Conservation (phyloP, 2,797 vertebrate genomes). For the Rhinichthys osculus region DNA sequence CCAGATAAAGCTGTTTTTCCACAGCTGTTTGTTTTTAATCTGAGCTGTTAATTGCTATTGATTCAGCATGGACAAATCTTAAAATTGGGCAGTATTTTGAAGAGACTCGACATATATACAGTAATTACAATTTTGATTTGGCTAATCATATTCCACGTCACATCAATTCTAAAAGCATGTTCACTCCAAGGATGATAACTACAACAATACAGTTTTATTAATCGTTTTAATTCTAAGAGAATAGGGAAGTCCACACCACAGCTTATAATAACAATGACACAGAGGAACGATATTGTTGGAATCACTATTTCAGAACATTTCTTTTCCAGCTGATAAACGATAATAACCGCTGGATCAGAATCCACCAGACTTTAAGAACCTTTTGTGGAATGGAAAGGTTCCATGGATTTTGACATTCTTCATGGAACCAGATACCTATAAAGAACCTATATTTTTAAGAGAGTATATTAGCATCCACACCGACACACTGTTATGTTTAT, state of each 20-base stretch:
- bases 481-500: neutral
- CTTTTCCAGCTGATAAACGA: neutral
- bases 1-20: constrained; percentile 16
- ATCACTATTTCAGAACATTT: neutral
- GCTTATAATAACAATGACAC: neutral
- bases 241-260: neutral
- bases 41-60: constrained; percentile 26
- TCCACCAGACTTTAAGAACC: neutral
- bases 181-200: neutral
- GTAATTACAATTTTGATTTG: constrained; percentile 6
- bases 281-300: neutral
- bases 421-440: no score
- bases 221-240: neutral
- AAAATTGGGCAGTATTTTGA: constrained; percentile 18
- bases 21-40: neutral
- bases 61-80: neutral
- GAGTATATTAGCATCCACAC: neutral
- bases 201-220: neutral
- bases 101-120: neutral
- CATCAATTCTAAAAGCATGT: neutral
- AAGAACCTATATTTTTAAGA: no score
- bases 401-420: no score
- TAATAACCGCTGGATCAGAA: neutral
- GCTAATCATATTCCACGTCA: neutral
- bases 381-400: no score